These are phyloP conservation scores for Xestia xanthographa DNA, from an alignment of 2,888 invertebrate genomes.

Conservation along the genomic window DNA sequence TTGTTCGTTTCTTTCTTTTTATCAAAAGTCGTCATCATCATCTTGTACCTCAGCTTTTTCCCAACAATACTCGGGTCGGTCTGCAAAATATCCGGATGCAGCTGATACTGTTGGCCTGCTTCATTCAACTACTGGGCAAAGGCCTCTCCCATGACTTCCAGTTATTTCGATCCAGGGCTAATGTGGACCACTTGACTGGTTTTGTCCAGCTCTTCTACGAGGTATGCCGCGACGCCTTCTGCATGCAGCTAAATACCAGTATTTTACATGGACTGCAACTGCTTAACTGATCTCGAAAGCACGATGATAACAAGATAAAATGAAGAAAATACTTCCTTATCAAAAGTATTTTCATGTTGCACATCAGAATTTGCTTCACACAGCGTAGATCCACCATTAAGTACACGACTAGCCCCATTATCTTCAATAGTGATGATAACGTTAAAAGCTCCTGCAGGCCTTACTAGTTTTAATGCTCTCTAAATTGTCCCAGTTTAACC, in stretches of 20 bases:
- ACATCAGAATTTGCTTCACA: not conserved
- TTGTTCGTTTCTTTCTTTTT: not conserved
- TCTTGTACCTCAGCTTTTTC: not conserved
- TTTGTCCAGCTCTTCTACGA: too few relatives aligned
- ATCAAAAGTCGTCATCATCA: not conserved
- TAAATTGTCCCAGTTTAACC: conserved; percentile 49
- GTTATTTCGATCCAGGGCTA: too few relatives aligned
- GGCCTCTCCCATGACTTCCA: too few relatives aligned
- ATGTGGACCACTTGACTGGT: too few relatives aligned
- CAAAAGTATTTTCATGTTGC: not conserved
- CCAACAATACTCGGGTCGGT: not conserved
- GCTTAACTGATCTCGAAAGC: not conserved
- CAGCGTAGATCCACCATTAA: not conserved
- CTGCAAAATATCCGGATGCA: not conserved
- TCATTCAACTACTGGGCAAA: too few relatives aligned
- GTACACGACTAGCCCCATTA: not conserved
- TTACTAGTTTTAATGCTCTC: conserved; percentile 43
- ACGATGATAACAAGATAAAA: not conserved
- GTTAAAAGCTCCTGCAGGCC: conserved; percentile 29
- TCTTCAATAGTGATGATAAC: conserved; percentile 24
- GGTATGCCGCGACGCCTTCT: too few relatives aligned
- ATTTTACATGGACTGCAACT: not conserved
- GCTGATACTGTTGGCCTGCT: too few relatives aligned
- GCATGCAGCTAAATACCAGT: not conserved
- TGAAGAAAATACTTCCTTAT: not conserved